A percentile compares a stretch with the other conserved stretches of the same genome.
These are phyloP conservation scores for Acleris laterana DNA, from an alignment of 2,888 invertebrate species.

Conservation along the genomic window DNA sequence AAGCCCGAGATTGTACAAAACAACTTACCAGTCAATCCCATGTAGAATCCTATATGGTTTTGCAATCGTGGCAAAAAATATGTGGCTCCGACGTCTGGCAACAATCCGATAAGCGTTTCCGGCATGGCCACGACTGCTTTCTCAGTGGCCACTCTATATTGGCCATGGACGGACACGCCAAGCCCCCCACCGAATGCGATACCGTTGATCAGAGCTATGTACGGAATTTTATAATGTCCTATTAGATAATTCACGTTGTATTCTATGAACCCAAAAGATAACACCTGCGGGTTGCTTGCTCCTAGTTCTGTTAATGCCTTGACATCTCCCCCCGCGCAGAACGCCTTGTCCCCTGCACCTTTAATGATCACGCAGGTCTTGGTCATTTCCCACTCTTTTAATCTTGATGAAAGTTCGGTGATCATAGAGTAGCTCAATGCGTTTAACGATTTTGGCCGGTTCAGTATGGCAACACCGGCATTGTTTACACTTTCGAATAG, in stretches of 20 bases:
- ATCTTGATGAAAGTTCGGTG: conserved; percentile 85
- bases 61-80: conserved; percentile 91
- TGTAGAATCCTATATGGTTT: conserved; percentile 90
- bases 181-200: conserved; percentile 97
- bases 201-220: conserved; percentile 93
- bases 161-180: conserved; percentile 94
- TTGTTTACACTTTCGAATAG: conserved; percentile 53
- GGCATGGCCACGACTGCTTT: conserved; percentile 96
- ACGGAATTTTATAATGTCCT: conserved; percentile 90
- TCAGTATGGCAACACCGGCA: conserved; percentile 85
- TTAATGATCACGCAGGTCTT: conserved; percentile 86
- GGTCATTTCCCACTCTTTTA: conserved; percentile 88
- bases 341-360: conserved; percentile 92
- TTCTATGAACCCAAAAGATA: conserved; percentile 90
- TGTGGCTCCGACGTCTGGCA: conserved; percentile 95
- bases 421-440: conserved; percentile 88
- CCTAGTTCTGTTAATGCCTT: conserved; percentile 52
- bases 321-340: conserved; percentile 97
- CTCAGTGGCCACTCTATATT: conserved; percentile 94
- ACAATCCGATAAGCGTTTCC: conserved; percentile 94
- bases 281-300: conserved; percentile 79
- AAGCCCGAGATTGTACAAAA: no score
- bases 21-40: conserved; percentile 89
- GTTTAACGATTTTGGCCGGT: conserved; percentile 88
- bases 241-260: conserved; percentile 74